Base-by-base conservation (phyloP, 2,888 invertebrate genomes). In the Drosophila formosana region DNA sequence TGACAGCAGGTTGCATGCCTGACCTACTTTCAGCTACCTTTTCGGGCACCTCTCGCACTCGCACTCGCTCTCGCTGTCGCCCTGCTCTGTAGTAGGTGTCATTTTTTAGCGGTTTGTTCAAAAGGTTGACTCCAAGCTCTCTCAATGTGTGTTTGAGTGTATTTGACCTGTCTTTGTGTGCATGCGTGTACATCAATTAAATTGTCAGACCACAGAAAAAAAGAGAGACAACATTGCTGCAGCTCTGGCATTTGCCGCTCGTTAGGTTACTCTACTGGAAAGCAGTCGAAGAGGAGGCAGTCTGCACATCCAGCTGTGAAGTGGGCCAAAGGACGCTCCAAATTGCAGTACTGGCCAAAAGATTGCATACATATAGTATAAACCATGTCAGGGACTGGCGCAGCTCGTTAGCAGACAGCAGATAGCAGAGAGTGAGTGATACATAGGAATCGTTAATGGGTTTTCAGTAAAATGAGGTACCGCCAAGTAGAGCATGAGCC, bases 1-100 rank as follows among this genome's bases (percentile, higher is more conserved):
- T 87, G 88, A 82, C 88, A 82, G 82, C 88, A 76, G 79, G 85
- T 87, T 82, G 82, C 88, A 87, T 70, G 88, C 82, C 82, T 82
- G 82, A 82, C 88, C 82, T 87, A 82, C 76, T 82, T 82, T 75
- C 18, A 51, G 53, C 13, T 67, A 71, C 72, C 79, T 84, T 75
- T 79, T 66, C 43, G 67, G 68, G 46, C 72, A 39, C 13, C 63
- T 6, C 45, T 37, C 39, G 11, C 39, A 34, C 23, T 6, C 39
- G 1, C 11, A 2, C 30, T 8, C 3, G 0, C 41, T 2, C 66
- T 11, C 56, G 5, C 45, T 25, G n/a, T 11, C 13, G 18, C 8
- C 11, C 5, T 25, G 7, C n/a, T n/a, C 34, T 32, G 32, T 65
- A 30, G 70, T 78, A 82, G 86, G 88, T 83, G 88, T 83, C 72